Conservation (phyloP, 2,113 vertebrate species). For the Etheostoma cragini region DNA sequence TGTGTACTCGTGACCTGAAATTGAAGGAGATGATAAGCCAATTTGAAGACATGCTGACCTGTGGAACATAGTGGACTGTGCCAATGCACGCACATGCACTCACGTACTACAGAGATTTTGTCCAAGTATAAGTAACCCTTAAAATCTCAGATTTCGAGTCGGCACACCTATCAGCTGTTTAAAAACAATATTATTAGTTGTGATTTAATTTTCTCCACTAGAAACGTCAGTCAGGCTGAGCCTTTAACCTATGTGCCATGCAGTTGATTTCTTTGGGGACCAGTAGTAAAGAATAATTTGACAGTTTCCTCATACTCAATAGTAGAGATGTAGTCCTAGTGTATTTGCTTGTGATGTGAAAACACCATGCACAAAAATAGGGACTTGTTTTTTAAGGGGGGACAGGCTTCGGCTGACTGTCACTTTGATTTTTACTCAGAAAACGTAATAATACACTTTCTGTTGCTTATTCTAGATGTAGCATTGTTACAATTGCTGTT, state of each 20-base stretch:
- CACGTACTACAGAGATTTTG: slow-evolving; percentile 13
- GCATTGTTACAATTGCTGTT: slow-evolving; percentile 10
- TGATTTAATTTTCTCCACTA: slow-evolving; percentile 24
- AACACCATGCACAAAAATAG: slow-evolving; percentile 20
- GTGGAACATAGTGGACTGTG: slow-evolving; percentile 42
- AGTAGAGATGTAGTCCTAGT: slow-evolving; percentile 39
- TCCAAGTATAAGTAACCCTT: background rate
- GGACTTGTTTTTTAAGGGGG: slow-evolving; percentile 21
- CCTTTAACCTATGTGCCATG: slow-evolving; percentile 55
- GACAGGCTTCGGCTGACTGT: slow-evolving; percentile 5
- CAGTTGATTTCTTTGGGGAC: slow-evolving; percentile 62
- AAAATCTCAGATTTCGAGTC: slow-evolving; percentile 10
- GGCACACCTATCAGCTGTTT: slow-evolving; percentile 1
- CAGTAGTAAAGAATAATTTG: slow-evolving; percentile 50
- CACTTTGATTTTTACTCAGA: slow-evolving; percentile 35
- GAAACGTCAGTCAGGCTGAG: slow-evolving; percentile 22
- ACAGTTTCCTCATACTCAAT: slow-evolving; percentile 63
- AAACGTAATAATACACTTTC: slow-evolving; percentile 45
- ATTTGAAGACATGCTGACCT: slow-evolving; percentile 33
- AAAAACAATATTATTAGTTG: background rate
- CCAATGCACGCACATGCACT: slow-evolving; percentile 11
- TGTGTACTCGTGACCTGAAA: slow-evolving; percentile 48
- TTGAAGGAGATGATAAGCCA: slow-evolving; percentile 50
- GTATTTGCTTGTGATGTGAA: slow-evolving; percentile 46
- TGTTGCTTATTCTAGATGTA: slow-evolving; percentile 55